Base-by-base conservation (phyloP, 2,888 invertebrate species). In the Sinhomidia bicolor region DNA sequence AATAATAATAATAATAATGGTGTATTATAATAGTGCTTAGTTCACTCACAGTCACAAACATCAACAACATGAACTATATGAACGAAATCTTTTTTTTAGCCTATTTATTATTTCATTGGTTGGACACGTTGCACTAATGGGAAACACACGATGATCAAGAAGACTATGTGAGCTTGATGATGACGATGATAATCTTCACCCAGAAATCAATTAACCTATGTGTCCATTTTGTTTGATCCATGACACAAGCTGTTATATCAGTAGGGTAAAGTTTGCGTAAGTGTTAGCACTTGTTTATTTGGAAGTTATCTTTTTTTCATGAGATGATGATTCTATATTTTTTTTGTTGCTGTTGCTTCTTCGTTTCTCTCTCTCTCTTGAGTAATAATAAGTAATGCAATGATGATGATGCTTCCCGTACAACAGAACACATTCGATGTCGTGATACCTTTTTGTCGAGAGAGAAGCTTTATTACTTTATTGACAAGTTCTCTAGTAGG, bases 171-270 rank as follows among this genome's bases (percentile, higher is more conserved):
- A 32, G 57, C 5, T 26, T 74, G 20, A 68, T 47, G 57, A 57
- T n/a, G n/a, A n/a, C n/a, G n/a, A n/a, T n/a, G n/a, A n/a, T n/a
- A n/a, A n/a, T n/a, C n/a, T n/a, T n/a, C n/a, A n/a, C n/a, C 47
- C 29, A 68, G 57, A 84, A 84, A 84, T 84, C 84, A 76, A 84
- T 84, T 84, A 84, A 84, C 84, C 84, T 76, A 76, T 84, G 84
- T 57, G 84, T 76, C 74, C 47, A 57, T 29, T 41, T 71, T 62
- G n/a, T 29, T 12, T 84, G 57, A 84, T 84, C 62, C 76, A 60
- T 76, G 74, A 60, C 84, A 74, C 54, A 71, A 71, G 57, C 57
- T 71, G 44, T 71, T n/a, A 80, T 44, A 41, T 80, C 60, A 41
- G 12, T 44, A 14, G 20, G 23, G 57, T 32, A 78, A 74, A 80